phyloP scores from a whole-genome alignment of 2,113 vertebrate genomes.

The Sylvietta virens region DNA sequence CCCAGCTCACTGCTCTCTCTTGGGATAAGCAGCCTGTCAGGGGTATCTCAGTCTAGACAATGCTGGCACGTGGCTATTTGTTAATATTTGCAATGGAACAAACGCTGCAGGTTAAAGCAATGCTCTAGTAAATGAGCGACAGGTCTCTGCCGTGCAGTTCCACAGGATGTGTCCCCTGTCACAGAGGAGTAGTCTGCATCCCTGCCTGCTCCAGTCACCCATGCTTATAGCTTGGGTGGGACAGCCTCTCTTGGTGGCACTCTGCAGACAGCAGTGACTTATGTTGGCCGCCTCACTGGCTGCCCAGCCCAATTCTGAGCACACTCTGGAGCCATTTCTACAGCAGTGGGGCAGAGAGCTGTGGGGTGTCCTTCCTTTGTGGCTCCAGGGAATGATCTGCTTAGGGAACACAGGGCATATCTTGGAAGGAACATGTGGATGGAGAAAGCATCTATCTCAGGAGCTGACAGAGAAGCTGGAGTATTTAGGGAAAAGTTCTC shows the following conservation, averaged over 20 bases:
- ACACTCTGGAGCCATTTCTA: not conserved
- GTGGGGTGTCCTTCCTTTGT: not conserved
- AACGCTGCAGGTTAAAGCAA: not conserved
- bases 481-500: not conserved
- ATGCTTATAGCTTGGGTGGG: not conserved
- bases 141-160: not conserved
- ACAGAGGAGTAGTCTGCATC: not conserved
- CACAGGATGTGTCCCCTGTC: not conserved
- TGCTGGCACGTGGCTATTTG: not conserved
- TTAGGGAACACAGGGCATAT: not conserved
- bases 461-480: not conserved
- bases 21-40: not conserved
- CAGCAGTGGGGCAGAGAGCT: not conserved
- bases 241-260: not conserved
- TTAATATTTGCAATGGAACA: not conserved
- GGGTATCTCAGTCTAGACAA: not conserved
- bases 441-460: not conserved
- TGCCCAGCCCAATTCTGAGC: not conserved
- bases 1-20: not conserved
- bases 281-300: not conserved
- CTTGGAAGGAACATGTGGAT: not conserved
- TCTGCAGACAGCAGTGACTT: not conserved
- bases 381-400: not conserved
- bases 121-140: not conserved
- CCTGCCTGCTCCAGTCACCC: not conserved